phyloP scores from a whole-genome alignment of 2,888 invertebrate genomes.

The Drosophila neutralis region DNA sequence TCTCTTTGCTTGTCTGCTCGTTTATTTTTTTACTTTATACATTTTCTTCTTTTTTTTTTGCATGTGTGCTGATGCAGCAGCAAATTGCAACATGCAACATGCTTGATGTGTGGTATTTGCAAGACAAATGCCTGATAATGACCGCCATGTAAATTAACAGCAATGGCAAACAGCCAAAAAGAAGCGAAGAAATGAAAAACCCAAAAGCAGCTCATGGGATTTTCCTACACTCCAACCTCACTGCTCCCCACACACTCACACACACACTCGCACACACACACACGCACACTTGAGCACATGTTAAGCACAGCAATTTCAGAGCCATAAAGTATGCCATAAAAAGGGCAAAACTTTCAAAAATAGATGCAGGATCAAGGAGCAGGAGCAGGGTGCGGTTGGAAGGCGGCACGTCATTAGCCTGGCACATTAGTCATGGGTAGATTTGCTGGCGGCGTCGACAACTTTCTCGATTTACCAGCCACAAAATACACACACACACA shows the following conservation, averaged over 20 bases:
- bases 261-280: not conserved
- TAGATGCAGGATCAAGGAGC: constrained; percentile 40
- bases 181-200: constrained; percentile 1
- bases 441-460: constrained; percentile 55
- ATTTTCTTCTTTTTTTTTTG: constrained; percentile 12
- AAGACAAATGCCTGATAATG: constrained; percentile 69
- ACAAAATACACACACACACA: constrained; percentile 9
- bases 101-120: constrained; percentile 38
- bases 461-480: constrained; percentile 65
- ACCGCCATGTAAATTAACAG: constrained; percentile 56
- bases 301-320: constrained; percentile 57
- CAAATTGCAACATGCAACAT: constrained; percentile 52
- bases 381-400: constrained; percentile 11
- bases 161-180: constrained; percentile 31
- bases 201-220: constrained; percentile 46
- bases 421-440: constrained; percentile 66
- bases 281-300: constrained; percentile 46
- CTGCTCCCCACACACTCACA: not conserved
- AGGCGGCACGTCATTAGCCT: constrained; percentile 58
- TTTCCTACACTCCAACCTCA: constrained; percentile 21
- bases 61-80: constrained; percentile 40
- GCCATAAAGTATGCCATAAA: constrained; percentile 79
- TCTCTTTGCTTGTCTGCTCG: constrained; percentile 1
- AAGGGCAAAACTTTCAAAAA: constrained; percentile 62
- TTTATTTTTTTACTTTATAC: constrained; percentile 3